Percentiles rank a stretch among this genome's conserved stretches.
Evolutionary conservation across 2,113 vertebrate genomes (phyloP).

Genomic region (Neolamprologus brichardi): DNA sequence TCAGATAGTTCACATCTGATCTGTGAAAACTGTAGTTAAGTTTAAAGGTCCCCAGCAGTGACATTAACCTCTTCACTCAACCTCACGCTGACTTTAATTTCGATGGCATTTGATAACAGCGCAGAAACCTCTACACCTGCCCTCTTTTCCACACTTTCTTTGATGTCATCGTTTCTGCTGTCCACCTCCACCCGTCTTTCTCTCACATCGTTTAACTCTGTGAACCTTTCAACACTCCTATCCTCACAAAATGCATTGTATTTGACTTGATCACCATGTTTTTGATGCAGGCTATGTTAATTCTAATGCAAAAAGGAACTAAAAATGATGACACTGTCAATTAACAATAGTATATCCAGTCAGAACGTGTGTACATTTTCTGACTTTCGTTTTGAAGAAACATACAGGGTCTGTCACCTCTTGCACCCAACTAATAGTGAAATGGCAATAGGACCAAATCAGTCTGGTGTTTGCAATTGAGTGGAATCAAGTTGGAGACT

Average conservation of each 20-base stretch:
- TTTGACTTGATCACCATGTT: neutral
- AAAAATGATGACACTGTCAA: neutral
- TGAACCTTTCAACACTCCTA: neutral
- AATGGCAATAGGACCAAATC: neutral
- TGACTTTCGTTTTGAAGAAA: neutral
- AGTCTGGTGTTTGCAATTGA: neutral
- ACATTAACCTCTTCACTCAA: conserved; percentile 16
- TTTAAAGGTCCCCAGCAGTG: neutral
- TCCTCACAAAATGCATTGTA: neutral
- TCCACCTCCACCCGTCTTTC: neutral
- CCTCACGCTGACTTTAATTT: conserved; percentile 19
- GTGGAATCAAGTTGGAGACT: neutral
- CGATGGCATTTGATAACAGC: neutral
- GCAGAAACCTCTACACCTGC: neutral
- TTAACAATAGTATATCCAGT: neutral
- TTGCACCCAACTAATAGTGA: neutral
- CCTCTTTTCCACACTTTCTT: neutral
- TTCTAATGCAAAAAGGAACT: neutral
- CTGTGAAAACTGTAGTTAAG: neutral
- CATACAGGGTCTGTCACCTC: neutral
- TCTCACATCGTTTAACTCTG: neutral
- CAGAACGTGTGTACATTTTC: neutral
- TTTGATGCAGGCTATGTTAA: neutral
- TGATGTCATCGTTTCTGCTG: neutral
- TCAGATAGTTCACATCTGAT: neutral